A percentile compares a stretch with the other conserved stretches of the same genome.
These are phyloP conservation scores for Brachyhypopomus gauderio DNA, from an alignment of 2,113 vertebrate species.

Conservation along the genomic window DNA sequence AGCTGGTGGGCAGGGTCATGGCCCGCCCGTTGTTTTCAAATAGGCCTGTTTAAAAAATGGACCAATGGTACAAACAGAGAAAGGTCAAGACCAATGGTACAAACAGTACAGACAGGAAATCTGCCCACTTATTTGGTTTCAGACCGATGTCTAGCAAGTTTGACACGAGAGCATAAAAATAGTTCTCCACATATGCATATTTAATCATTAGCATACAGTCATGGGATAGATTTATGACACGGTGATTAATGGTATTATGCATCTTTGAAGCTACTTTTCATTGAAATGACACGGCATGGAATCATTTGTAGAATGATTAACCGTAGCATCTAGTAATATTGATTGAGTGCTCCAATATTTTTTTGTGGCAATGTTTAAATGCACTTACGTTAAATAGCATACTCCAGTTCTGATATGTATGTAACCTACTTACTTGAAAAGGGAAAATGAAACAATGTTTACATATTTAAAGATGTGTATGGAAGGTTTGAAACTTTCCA, in stretches of 20 bases:
- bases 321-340: no score
- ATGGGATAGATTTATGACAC: neutral
- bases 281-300: neutral
- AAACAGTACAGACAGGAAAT: conserved; percentile 46
- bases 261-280: neutral
- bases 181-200: neutral
- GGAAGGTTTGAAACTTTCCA: conserved; percentile 29
- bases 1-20: neutral
- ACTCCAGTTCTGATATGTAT: no score
- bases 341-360: no score
- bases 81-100: no score
- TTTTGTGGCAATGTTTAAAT: neutral
- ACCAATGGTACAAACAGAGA: no score
- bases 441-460: neutral
- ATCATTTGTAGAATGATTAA: neutral
- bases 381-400: neutral
- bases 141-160: neutral
- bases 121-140: conserved; percentile 38
- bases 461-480: neutral
- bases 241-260: neutral
- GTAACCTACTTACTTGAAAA: neutral
- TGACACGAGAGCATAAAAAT: neutral
- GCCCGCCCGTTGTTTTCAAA: neutral
- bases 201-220: neutral
- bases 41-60: no score